Conservation (phyloP, 2,888 invertebrate genomes). For the Leptopilina myrica region DNA sequence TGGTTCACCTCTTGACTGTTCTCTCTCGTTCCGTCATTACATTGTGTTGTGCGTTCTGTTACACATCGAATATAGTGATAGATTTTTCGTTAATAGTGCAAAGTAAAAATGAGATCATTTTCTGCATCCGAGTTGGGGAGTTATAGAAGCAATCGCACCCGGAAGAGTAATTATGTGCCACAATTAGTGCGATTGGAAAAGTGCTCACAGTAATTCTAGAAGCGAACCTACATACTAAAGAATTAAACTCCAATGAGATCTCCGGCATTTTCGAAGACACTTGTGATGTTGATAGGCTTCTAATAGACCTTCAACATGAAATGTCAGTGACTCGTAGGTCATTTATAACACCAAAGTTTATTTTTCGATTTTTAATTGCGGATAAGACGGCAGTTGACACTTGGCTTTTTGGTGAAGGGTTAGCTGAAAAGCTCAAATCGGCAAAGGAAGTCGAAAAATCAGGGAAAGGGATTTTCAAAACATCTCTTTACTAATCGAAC, state of each 20-base stretch:
- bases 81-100: no score
- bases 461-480: not conserved
- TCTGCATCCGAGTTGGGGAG: not conserved
- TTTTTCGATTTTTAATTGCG: not conserved
- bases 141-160: not conserved
- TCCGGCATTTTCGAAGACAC: not conserved
- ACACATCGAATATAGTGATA: no score
- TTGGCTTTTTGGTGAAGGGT: conserved; percentile 29
- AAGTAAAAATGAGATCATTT: not conserved
- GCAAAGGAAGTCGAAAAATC: not conserved
- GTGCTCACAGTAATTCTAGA: not conserved
- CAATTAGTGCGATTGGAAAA: conserved; percentile 1
- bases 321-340: conserved; percentile 22
- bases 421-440: conserved; percentile 23
- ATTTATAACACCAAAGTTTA: not conserved
- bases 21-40: no score
- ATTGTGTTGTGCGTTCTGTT: no score
- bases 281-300: conserved; percentile 11
- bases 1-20: no score
- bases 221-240: not conserved
- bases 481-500: not conserved
- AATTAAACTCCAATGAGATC: not conserved
- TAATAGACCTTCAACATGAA: conserved; percentile 24
- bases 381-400: conserved; percentile 4
- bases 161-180: not conserved